A percentile compares a stretch with the other conserved stretches of the same genome.
Conservation (phyloP, 1,140 invertebrate species). For the Zaprionus ornatus region DNA sequence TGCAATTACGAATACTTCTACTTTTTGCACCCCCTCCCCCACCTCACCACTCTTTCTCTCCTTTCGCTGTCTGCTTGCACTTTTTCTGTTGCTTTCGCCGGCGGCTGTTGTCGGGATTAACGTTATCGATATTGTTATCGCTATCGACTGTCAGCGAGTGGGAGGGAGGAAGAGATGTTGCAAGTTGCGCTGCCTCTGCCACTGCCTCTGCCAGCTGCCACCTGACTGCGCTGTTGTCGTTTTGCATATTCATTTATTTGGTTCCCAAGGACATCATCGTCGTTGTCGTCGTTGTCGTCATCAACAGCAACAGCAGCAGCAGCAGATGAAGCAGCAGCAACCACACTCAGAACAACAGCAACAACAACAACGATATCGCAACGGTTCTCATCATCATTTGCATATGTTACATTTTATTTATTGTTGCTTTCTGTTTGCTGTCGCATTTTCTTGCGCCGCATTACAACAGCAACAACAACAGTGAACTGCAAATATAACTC, state of each 20-base stretch:
- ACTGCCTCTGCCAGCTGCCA: slow-evolving; percentile 4
- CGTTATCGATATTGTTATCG: slow-evolving; percentile 37
- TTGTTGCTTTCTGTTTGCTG: slow-evolving; percentile 50
- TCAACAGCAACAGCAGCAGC: slow-evolving; percentile 24
- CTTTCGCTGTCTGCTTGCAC: slow-evolving; percentile 34
- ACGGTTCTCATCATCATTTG: slow-evolving; percentile 79
- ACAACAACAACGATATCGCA: slow-evolving; percentile 43
- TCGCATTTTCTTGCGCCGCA: slow-evolving; percentile 58
- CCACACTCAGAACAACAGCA: slow-evolving; percentile 7
- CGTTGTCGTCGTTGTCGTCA: slow-evolving; percentile 26
- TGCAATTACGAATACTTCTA: slow-evolving; percentile 61
- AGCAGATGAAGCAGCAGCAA: not conserved
- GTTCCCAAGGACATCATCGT: slow-evolving; percentile 49
- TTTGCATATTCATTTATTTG: slow-evolving; percentile 52
- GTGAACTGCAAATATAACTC: slow-evolving; percentile 61
- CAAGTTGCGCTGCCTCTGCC: not conserved
- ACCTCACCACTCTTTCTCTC: not conserved
- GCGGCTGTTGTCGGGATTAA: slow-evolving; percentile 18
- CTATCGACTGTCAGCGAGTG: slow-evolving; percentile 47
- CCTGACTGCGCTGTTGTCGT: slow-evolving; percentile 9
- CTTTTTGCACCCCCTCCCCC: slow-evolving; percentile 1
- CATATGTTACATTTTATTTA: slow-evolving; percentile 82
- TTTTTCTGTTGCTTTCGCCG: slow-evolving; percentile 24
- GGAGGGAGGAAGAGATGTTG: not conserved
- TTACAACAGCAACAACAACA: slow-evolving; percentile 56